Percentiles rank a stretch among this genome's conserved stretches.
Conservation (phyloP, 1,140 invertebrate genomes). For the Harlomillsia oculata region DNA sequence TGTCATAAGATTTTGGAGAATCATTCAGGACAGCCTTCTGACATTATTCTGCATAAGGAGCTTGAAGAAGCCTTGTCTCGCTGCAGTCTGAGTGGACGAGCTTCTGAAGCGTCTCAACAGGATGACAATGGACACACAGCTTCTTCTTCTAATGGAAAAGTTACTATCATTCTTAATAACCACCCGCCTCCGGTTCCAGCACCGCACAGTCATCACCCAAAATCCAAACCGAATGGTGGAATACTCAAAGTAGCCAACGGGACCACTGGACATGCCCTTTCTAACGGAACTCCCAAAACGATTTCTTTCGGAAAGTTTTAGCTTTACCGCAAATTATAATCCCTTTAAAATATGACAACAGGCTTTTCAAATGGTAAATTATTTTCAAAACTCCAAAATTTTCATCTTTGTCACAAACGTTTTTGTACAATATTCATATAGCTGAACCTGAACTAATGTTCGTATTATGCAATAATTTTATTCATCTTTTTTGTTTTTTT, state of each 20-base stretch:
- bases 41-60: slow-evolving; percentile 12
- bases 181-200: background rate
- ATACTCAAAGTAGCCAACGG: slow-evolving; percentile 27
- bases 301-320: slow-evolving; percentile 30
- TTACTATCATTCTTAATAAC: slow-evolving; percentile 17
- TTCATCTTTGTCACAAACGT: too few species aligned
- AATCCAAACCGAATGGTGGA: slow-evolving; percentile 19
- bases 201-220: background rate
- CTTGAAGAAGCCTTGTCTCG: slow-evolving; percentile 5
- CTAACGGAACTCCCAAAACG: slow-evolving; percentile 14
- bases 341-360: too few species aligned
- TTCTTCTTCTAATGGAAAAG: slow-evolving; percentile 17
- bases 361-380: background rate
- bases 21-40: background rate
- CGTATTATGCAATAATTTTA: too few species aligned
- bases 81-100: background rate
- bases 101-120: background rate
- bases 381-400: background rate
- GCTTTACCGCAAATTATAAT: background rate
- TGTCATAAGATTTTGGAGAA: too few species aligned
- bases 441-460: too few species aligned
- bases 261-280: background rate
- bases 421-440: too few species aligned
- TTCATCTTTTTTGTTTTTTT: too few species aligned
- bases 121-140: background rate